These are phyloP conservation scores for Drosophila paramelanica DNA, from an alignment of 2,888 invertebrate species.

Conservation along the genomic window DNA sequence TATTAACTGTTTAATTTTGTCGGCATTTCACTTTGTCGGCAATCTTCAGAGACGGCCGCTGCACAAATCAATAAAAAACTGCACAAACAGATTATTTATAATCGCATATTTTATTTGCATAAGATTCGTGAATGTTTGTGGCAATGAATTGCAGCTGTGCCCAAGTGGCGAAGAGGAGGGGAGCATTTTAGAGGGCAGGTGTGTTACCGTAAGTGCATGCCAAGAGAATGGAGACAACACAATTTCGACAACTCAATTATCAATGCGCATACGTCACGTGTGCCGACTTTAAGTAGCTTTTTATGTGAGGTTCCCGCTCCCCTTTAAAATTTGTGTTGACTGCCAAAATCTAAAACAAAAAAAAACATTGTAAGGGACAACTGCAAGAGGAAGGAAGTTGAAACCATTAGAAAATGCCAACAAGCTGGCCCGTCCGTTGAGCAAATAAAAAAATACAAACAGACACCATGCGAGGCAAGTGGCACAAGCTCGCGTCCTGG, in stretches of 20 bases:
- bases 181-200: not conserved
- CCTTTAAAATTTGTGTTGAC: not conserved
- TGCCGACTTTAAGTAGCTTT: slow-evolving; percentile 61
- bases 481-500: slow-evolving; percentile 12
- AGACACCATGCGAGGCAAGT: slow-evolving; percentile 25
- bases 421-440: slow-evolving; percentile 39
- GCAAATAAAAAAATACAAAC: slow-evolving; percentile 39
- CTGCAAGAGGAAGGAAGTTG: slow-evolving; percentile 77
- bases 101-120: slow-evolving; percentile 27
- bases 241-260: slow-evolving; percentile 33
- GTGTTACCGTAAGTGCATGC: slow-evolving; percentile 31
- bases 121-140: slow-evolving; percentile 35
- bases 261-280: slow-evolving; percentile 53
- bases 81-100: slow-evolving; percentile 14
- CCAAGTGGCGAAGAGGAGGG: too few species aligned
- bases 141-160: slow-evolving; percentile 10
- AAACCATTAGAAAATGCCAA: slow-evolving; percentile 78
- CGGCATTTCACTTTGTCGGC: slow-evolving; percentile 49
- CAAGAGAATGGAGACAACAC: not conserved
- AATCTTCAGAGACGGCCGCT: slow-evolving; percentile 31
- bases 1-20: slow-evolving; percentile 22
- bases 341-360: not conserved
- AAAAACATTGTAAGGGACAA: slow-evolving; percentile 49
- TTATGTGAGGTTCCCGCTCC: slow-evolving; percentile 22
- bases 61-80: slow-evolving; percentile 49